phyloP scores from a whole-genome alignment of 2,888 invertebrate species.

The Drosophila kambysellisi region DNA sequence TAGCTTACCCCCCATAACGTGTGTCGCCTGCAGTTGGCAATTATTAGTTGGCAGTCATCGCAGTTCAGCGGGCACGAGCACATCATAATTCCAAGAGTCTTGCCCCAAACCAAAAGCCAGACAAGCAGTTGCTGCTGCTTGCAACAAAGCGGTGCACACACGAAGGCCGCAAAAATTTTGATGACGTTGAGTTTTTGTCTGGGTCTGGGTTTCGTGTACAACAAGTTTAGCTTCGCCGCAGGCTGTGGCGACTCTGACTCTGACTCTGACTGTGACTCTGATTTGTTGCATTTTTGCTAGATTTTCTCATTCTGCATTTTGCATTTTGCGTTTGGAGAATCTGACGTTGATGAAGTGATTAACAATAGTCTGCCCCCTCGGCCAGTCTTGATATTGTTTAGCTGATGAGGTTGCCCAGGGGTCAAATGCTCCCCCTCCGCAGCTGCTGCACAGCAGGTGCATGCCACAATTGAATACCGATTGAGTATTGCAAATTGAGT shows the following conservation, averaged over 20 bases:
- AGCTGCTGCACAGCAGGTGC: conserved; percentile 57
- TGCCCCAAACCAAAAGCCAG: conserved; percentile 28
- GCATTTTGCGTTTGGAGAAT: conserved; percentile 39
- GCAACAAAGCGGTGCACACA: conserved; percentile 27
- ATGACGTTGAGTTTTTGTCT: conserved; percentile 52
- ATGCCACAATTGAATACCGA: conserved; percentile 9
- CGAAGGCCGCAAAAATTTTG: conserved; percentile 60
- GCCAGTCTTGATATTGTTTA: conserved; percentile 58
- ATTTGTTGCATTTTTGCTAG: conserved; percentile 9
- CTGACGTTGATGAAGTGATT: conserved; percentile 77
- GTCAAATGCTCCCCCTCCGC: neutral
- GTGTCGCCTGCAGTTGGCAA: conserved; percentile 51
- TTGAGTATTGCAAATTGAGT: conserved; percentile 19
- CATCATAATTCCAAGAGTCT: conserved; percentile 60
- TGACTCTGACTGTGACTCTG: conserved; percentile 12
- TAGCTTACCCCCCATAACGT: neutral
- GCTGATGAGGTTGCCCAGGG: conserved; percentile 59
- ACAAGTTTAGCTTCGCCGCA: conserved; percentile 5
- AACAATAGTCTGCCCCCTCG: conserved; percentile 41
- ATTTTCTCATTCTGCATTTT: conserved; percentile 6
- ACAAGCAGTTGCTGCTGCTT: conserved; percentile 34
- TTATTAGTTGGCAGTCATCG: conserved; percentile 67
- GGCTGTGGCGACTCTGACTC: conserved; percentile 10
- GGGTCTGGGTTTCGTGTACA: conserved; percentile 34
- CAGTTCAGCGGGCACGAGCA: conserved; percentile 28